Conservation (phyloP, 1,140 invertebrate genomes). For the Xylocopa sonorina region DNA sequence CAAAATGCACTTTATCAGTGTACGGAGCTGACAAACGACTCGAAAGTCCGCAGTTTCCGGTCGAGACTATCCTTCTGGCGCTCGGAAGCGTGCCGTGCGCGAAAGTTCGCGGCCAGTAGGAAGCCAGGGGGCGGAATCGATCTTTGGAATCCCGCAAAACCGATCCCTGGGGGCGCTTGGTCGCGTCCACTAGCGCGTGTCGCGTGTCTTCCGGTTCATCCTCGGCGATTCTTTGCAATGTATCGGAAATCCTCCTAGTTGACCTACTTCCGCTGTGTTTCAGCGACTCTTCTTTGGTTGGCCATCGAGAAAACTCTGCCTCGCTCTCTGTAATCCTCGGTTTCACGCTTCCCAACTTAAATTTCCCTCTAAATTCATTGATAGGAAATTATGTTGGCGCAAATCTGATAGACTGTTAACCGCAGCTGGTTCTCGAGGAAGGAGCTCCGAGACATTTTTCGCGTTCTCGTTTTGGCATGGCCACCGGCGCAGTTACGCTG, state of each 20-base stretch:
- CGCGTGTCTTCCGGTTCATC: neutral
- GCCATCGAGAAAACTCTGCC: accelerated
- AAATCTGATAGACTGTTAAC: neutral
- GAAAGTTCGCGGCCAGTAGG: neutral
- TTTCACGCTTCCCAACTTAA: neutral
- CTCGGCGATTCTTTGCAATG: neutral
- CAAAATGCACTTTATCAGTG: constrained; percentile 39
- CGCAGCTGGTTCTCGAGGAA: neutral
- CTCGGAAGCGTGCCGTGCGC: neutral
- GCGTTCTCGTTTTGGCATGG: neutral
- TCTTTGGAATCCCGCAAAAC: neutral
- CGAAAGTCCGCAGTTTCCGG: neutral
- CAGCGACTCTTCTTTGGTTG: neutral
- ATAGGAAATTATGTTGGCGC: neutral
- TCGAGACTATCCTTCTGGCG: constrained; percentile 1
- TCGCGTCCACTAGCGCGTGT: neutral
- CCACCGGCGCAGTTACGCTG: neutral
- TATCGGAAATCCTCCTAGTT: neutral
- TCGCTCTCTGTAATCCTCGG: too few relatives aligned
- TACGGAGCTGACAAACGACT: constrained; percentile 39
- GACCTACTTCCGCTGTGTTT: constrained; percentile 11
- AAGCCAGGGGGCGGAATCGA: constrained; percentile 20
- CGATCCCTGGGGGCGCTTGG: neutral
- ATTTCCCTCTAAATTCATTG: neutral
- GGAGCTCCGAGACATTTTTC: neutral